phyloP scores from a whole-genome alignment of 2,113 vertebrate species.

The Halichoerus grypus region DNA sequence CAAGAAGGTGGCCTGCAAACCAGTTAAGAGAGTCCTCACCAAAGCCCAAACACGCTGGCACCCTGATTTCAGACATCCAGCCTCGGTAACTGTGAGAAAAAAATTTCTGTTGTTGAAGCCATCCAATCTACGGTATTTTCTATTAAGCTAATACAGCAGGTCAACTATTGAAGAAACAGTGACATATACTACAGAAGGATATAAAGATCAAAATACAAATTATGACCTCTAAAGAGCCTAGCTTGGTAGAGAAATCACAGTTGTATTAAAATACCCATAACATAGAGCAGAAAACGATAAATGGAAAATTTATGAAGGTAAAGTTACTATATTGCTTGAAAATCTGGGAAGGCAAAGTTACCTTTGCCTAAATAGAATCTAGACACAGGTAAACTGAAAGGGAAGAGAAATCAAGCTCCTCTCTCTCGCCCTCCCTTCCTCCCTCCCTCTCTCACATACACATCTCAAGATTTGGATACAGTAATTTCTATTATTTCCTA shows the following conservation, averaged over 20 bases:
- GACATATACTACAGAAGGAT: not conserved
- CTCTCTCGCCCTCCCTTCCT: not conserved
- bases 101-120: not conserved
- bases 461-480: not conserved
- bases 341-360: not conserved
- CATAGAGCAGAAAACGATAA: not conserved
- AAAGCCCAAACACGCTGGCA: not conserved
- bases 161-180: not conserved
- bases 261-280: not conserved
- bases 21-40: not conserved
- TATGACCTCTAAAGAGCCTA: not conserved
- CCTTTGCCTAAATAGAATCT: not conserved
- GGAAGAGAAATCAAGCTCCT: not conserved
- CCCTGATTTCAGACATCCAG: not conserved
- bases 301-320: not conserved
- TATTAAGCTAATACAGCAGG: not conserved
- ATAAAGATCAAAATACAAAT: not conserved
- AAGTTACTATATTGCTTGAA: not conserved
- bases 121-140: not conserved
- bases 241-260: not conserved
- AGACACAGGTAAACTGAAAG: not conserved
- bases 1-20: not conserved
- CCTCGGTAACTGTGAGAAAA: not conserved
- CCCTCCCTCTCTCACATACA: not conserved
- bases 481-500: not conserved